Percentiles rank a stretch among this genome's conserved stretches.
phyloP scores from a whole-genome alignment of 1,140 invertebrate genomes.

The Riptortus pedestris region DNA sequence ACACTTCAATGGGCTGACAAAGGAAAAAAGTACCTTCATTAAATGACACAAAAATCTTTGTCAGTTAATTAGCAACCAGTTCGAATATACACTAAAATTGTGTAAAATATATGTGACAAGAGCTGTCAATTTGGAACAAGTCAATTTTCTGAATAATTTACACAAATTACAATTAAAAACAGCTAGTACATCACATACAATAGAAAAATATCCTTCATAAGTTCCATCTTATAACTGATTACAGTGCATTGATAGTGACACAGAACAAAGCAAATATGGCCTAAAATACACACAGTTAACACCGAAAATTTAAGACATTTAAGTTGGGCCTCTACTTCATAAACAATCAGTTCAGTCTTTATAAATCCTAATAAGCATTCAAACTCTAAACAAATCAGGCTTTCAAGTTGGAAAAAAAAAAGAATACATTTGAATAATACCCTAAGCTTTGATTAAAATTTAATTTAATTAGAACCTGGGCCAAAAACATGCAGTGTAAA shows the following conservation, averaged over 20 bases:
- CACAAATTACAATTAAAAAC: neutral
- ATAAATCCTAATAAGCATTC: slow-evolving; percentile 13
- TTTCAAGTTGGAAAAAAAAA: neutral
- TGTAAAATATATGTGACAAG: too few species aligned
- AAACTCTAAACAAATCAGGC: slow-evolving; percentile 1
- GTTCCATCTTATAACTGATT: neutral
- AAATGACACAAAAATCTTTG: too few species aligned
- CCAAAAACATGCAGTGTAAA: slow-evolving; percentile 3
- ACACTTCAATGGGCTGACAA: neutral
- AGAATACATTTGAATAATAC: too few species aligned
- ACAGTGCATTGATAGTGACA: neutral
- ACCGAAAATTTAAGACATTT: slow-evolving; percentile 3
- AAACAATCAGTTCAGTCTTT: slow-evolving; percentile 14
- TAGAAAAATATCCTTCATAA: slow-evolving; percentile 13
- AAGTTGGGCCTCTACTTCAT: slow-evolving; percentile 12
- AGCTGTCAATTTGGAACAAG: too few species aligned
- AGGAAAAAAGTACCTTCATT: too few species aligned
- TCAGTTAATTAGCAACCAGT: too few species aligned
- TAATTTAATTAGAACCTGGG: too few species aligned
- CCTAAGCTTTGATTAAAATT: too few species aligned
- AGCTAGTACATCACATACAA: neutral
- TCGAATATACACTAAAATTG: too few species aligned
- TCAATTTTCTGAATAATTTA: too few species aligned
- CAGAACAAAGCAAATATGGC: slow-evolving; percentile 3
- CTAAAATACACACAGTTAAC: slow-evolving; percentile 1